Percentiles rank a stretch among this genome's conserved stretches.
These are phyloP conservation scores for Nannobrachium achirus DNA, from an alignment of 2,113 vertebrate species.

Conservation along the genomic window DNA sequence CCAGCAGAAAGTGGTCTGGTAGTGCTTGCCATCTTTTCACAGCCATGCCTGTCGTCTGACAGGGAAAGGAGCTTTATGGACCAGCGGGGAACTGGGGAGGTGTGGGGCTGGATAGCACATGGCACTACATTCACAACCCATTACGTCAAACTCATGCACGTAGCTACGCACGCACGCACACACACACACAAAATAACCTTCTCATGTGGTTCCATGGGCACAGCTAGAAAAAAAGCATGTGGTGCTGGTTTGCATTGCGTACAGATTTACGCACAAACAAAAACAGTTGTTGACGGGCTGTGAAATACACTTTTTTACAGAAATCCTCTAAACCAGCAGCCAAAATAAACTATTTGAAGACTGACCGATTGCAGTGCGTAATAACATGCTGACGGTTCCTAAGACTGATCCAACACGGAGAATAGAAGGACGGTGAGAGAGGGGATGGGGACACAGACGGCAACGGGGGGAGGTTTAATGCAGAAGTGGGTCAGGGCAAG, in stretches of 20 bases:
- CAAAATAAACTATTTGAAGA: neutral
- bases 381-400: neutral
- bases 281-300: no score
- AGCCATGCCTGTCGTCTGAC: no score
- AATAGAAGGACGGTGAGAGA: no score
- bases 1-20: no score
- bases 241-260: conserved; percentile 40
- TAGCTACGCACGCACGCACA: neutral
- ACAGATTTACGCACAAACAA: neutral
- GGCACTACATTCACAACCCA: conserved; percentile 39
- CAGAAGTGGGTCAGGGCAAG: conserved; percentile 67
- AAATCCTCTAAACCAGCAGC: neutral
- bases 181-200: conserved; percentile 24
- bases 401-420: neutral
- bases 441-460: neutral
- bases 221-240: conserved; percentile 28
- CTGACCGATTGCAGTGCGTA: no score
- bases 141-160: neutral
- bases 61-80: no score
- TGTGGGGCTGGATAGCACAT: conserved; percentile 9
- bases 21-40: no score
- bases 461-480: conserved; percentile 47
- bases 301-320: no score
- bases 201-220: conserved; percentile 51
- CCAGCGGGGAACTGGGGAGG: neutral